phyloP scores from a whole-genome alignment of 2,797 vertebrate species.

The Danio tinwini region DNA sequence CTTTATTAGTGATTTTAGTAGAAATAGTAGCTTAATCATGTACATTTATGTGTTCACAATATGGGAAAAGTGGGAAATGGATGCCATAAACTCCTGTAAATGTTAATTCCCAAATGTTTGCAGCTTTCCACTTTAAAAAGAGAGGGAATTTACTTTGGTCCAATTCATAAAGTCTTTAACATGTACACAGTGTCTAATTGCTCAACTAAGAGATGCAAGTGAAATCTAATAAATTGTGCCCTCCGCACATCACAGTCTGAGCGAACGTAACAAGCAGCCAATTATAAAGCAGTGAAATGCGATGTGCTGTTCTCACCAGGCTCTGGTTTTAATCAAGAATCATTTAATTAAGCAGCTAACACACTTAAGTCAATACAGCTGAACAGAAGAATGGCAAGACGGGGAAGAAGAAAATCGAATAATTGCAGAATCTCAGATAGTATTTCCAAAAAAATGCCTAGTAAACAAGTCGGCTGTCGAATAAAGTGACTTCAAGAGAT shows the following conservation, averaged over 20 bases:
- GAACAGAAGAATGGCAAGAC: constrained; percentile 44
- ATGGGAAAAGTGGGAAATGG: neutral
- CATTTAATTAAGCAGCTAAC: constrained; percentile 68
- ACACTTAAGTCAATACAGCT: constrained; percentile 55
- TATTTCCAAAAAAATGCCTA: neutral
- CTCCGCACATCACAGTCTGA: constrained; percentile 56
- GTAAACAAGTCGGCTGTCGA: constrained; percentile 3
- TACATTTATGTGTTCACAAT: neutral
- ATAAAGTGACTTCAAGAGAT: neutral
- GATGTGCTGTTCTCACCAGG: constrained; percentile 70
- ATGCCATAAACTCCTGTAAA: neutral
- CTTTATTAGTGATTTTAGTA: neutral
- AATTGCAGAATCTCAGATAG: constrained; percentile 13
- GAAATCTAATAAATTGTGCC: constrained; percentile 57
- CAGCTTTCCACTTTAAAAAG: constrained; percentile 1
- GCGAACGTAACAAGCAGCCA: constrained; percentile 62
- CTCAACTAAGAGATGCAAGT: constrained; percentile 44
- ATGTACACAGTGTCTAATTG: constrained; percentile 53
- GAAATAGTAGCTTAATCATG: neutral
- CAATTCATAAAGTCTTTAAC: constrained; percentile 8
- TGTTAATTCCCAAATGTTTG: neutral
- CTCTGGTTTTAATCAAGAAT: constrained; percentile 73
- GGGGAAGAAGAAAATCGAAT: constrained; percentile 45
- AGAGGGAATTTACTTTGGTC: neutral
- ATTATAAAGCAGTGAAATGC: constrained; percentile 68